Evolutionary conservation across 2,797 vertebrate genomes (phyloP).

Genomic region (Thripadectes ignobilis): DNA sequence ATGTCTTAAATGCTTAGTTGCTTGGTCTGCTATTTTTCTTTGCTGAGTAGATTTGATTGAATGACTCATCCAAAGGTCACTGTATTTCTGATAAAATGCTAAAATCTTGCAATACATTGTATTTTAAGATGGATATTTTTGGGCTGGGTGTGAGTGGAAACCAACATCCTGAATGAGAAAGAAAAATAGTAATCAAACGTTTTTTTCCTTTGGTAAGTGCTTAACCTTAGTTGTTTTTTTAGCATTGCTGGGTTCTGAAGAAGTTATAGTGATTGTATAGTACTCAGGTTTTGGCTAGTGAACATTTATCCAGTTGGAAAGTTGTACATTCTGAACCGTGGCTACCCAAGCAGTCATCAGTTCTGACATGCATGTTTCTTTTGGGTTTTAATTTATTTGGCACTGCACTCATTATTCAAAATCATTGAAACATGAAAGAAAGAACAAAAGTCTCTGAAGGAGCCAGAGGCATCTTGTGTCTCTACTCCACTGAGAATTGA

Average conservation of each 20-base stretch:
- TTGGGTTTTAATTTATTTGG: constrained; percentile 41
- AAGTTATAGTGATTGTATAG: not conserved
- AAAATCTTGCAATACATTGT: constrained; percentile 20
- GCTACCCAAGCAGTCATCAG: constrained; percentile 11
- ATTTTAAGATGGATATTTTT: constrained; percentile 19
- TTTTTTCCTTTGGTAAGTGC: not conserved
- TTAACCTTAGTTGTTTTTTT: not conserved
- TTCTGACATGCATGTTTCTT: constrained; percentile 54
- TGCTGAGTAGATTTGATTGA: constrained; percentile 17
- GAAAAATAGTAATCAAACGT: not conserved
- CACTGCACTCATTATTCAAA: constrained; percentile 30
- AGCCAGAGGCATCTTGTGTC: constrained; percentile 37
- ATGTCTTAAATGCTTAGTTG: constrained; percentile 34
- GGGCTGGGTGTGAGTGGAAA: not conserved
- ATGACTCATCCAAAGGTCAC: constrained; percentile 56
- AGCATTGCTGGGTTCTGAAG: not conserved
- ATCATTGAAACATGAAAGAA: constrained; percentile 29
- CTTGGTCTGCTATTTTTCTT: constrained; percentile 52
- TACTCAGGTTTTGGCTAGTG: not conserved
- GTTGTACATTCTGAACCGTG: not conserved
- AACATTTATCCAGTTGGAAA: constrained; percentile 11
- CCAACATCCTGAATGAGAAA: not conserved
- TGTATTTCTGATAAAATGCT: constrained; percentile 17
- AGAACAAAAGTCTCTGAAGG: constrained; percentile 11
- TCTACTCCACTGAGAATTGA: not conserved